Evolutionary conservation across 2,888 invertebrate genomes (phyloP), one percentile per base, ranked within the genome.

Genomic region (Mesoligia furuncula): DNA sequence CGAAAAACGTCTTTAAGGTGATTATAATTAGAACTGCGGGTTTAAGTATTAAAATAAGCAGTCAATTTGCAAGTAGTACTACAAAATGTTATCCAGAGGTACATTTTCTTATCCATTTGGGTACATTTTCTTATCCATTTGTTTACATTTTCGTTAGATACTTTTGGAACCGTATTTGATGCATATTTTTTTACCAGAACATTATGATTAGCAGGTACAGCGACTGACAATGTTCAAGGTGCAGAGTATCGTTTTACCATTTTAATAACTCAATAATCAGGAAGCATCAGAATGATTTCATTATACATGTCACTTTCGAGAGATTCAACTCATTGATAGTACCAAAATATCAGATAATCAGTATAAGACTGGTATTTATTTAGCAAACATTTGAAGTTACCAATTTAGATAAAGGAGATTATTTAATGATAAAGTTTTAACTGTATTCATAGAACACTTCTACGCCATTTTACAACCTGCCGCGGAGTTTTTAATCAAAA

Each of bases 331-430:
- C 71, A 62, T 69, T 73, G 69, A 81, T 85, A 68, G 59, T 42
- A 61, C 51, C 27, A 36, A 79, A 80, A 84, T 72, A 84, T 39
- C 48, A 73, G 74, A 66, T 85, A 65, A 80, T 65, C 54, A 69
- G 24, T 57, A 74, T 62, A 74, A 71, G n/a, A 70, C 36, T n/a
- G 27, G 31, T 70, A 62, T 51, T 62, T 70, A 51, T 51, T 62
- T 51, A 57, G 36, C 48, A 70, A 81, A 85, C 51, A 70, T 80
- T 67, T 79, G 6, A 62, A 68, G 62, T 73, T n/a, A 65, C 36
- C 59, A 51, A 72, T 65, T 66, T 73, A 81, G 85, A 85, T 81
- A 75, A 71, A 6, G 8, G 27, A 75, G 64, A 85, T 67, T 68
- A 51, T 51, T 70, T 36, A 11, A 54, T 67, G 79, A 84, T 80